A percentile compares a stretch with the other conserved stretches of the same genome.
phyloP scores from a whole-genome alignment of 2,797 vertebrate species.

The Ctenopoma kingsleyae region DNA sequence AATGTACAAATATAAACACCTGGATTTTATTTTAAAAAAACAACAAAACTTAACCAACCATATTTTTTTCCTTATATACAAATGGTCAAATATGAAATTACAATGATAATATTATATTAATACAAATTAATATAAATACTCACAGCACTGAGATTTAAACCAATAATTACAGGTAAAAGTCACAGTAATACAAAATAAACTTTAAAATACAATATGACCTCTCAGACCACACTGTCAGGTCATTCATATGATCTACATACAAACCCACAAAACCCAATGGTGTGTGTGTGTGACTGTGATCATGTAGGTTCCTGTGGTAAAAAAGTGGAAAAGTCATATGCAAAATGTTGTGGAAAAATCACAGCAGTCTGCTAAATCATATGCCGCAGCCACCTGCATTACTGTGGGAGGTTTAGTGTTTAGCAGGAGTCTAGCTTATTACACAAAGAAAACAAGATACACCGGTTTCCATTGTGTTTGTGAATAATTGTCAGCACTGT shows the following conservation, averaged over 20 bases:
- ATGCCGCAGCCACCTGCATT: neutral
- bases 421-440: neutral
- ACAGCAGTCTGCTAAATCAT: constrained; percentile 2
- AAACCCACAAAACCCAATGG: neutral
- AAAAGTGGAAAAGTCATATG: neutral
- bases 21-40: constrained; percentile 1
- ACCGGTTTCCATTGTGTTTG: neutral
- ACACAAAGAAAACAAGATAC: neutral
- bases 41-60: neutral
- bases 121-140: constrained; percentile 17
- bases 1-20: constrained; percentile 30
- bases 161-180: constrained; percentile 6
- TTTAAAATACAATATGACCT: neutral
- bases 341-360: neutral
- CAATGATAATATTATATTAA: neutral
- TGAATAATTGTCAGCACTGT: neutral
- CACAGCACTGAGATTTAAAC: constrained; percentile 12
- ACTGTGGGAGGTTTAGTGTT: neutral
- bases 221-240: neutral
- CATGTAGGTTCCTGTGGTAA: constrained; percentile 31
- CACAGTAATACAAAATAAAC: constrained; percentile 8
- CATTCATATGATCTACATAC: neutral
- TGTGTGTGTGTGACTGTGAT: constrained; percentile 1
- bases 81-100: neutral
- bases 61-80: constrained; percentile 10